Evolutionary conservation across 2,797 vertebrate genomes (phyloP).

Genomic region (Lerista edwardsae): DNA sequence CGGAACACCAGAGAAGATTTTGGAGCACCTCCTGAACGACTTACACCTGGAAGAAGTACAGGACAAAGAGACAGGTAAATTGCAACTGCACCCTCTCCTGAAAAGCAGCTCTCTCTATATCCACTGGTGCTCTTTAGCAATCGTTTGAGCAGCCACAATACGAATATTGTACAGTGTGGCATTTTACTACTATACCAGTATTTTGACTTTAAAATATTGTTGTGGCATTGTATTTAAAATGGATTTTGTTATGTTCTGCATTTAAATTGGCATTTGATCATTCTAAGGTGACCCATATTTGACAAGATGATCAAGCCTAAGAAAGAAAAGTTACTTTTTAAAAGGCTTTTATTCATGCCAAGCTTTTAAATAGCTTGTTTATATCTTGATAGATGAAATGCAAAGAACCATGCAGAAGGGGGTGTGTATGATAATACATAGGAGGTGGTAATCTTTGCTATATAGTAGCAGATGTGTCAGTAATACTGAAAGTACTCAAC

Average conservation of each 20-base stretch:
- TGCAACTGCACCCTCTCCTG: not conserved
- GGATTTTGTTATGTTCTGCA: conserved; percentile 1
- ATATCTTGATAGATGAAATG: not conserved
- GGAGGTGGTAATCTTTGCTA: not conserved
- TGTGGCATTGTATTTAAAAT: conserved; percentile 16
- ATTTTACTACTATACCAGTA: not conserved
- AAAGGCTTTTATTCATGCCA: conserved; percentile 11
- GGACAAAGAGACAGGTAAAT: conserved; percentile 90
- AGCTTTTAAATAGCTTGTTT: conserved; percentile 39
- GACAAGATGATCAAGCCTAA: conserved; percentile 38
- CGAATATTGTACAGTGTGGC: conserved; percentile 16
- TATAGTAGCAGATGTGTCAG: conserved; percentile 10
- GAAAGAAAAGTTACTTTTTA: not conserved
- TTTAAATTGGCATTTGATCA: conserved; percentile 31
- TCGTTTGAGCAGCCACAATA: not conserved
- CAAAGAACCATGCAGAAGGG: not conserved
- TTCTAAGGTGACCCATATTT: conserved; percentile 18
- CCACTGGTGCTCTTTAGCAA: not conserved
- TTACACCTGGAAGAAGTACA: conserved; percentile 87
- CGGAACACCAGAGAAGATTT: conserved; percentile 93
- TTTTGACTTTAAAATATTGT: conserved; percentile 3
- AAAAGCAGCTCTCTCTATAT: not conserved
- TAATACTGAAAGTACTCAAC: conserved; percentile 13
- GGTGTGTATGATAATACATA: not conserved
- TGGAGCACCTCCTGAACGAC: conserved; percentile 92